Evolutionary conservation across 2,113 vertebrate species (phyloP), one percentile per base, ranked within the genome.

Genomic region (Campylorhamphus procurvoides): DNA sequence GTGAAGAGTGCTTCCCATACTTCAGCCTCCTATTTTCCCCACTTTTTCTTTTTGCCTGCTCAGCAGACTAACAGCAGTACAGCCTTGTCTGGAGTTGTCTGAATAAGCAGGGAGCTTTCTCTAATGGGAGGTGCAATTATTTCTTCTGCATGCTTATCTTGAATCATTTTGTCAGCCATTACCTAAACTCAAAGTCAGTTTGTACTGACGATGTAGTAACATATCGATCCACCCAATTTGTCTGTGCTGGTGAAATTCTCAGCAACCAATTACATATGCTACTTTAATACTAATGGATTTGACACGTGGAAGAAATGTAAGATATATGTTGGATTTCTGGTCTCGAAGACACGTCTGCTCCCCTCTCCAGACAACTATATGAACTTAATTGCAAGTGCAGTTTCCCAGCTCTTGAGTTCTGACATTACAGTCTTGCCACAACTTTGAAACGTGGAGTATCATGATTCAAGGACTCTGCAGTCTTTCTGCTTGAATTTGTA

Each of bases 181-280:
- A 79, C 39, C 67, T 68, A 90, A 93, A 82, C 27, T 85, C 44
- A 68, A 68, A 96, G 71, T 13, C 67, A 47, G 39, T 84, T 88
- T 88, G 53, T 72, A 85, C 86, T 56, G 62, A 47, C 3, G 13
- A 6, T 44, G 44, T 56, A 47, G 58, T 37, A 93, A 59, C 67
- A 33, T 83, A 94, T 85, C 68, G 91, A 96, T 93, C 58, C 49
- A 83, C 33, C 9, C 62, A 75, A 67, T 94, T 66, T 68, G 25
- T 63, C 78, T 60, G 29, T 31, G 76, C 58, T 92, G 25, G 71
- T 59, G 53, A 90, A 92, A 83, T 75, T 60, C 71, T 88, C 50
- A 93, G 67, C 85, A 93, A 39, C 10, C 20, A 13, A 27, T 63
- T 94, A 47, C 19, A 42, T 55, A 55, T 17, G 12, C 52, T 79